These are phyloP conservation scores for Holotrichia oblita DNA, from an alignment of 1,140 invertebrate species.

Conservation along the genomic window DNA sequence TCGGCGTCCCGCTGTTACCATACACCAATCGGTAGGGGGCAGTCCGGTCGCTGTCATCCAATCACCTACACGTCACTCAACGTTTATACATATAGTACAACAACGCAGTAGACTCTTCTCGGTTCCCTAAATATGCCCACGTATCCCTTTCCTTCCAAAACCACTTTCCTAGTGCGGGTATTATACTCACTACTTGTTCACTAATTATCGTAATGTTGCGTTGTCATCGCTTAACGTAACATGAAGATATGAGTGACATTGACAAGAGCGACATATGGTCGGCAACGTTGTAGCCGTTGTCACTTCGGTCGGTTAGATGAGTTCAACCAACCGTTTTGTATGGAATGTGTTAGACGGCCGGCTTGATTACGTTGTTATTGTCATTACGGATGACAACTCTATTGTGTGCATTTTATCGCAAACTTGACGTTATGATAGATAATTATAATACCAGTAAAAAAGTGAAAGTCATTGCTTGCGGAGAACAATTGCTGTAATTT, in stretches of 20 bases:
- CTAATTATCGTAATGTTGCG: conserved; percentile 13
- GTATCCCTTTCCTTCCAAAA: background rate
- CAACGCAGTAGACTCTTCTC: conserved; percentile 16
- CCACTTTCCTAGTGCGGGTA: background rate
- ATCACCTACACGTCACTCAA: conserved; percentile 11
- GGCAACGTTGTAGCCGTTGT: conserved; percentile 14
- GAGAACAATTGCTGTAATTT: background rate
- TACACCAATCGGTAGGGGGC: background rate
- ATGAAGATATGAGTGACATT: background rate
- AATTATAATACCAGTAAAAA: background rate
- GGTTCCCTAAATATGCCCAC: background rate
- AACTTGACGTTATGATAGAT: background rate
- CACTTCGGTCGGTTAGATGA: background rate
- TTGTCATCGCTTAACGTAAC: background rate
- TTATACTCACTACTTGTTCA: conserved; percentile 1
- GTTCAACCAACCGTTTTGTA: conserved; percentile 7
- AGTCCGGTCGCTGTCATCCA: conserved; percentile 6
- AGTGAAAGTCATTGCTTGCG: background rate
- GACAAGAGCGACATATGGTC: conserved; percentile 9
- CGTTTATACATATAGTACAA: background rate
- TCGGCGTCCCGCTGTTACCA: conserved; percentile 4
- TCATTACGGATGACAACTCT: background rate
- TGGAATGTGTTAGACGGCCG: conserved; percentile 15
- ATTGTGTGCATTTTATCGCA: conserved; percentile 7
- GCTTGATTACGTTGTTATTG: background rate